Percentiles rank a stretch among this genome's conserved stretches.
phyloP scores from a whole-genome alignment of 2,113 vertebrate species.

The Prolemur simus region DNA sequence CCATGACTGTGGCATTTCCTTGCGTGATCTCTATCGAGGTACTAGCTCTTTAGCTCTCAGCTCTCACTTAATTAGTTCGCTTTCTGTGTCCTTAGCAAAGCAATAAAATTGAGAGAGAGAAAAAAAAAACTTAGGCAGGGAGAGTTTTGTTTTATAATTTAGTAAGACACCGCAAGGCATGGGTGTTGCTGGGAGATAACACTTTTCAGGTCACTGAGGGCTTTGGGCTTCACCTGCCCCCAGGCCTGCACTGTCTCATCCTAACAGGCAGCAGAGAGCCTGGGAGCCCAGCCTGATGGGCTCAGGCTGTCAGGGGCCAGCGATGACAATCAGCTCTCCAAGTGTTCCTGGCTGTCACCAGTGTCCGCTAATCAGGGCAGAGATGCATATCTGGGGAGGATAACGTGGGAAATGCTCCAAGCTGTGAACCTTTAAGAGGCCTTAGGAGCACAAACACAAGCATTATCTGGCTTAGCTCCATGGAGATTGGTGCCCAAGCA shows the following conservation, averaged over 20 bases:
- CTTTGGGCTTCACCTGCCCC: conserved; percentile 49
- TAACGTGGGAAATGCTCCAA: background rate
- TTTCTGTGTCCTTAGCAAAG: conserved; percentile 75
- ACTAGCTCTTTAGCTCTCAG: conserved; percentile 56
- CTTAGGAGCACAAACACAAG: background rate
- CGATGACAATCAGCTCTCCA: background rate
- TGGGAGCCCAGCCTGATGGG: conserved; percentile 21
- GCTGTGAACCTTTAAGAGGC: background rate
- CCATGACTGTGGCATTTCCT: conserved; percentile 54
- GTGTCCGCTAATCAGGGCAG: conserved; percentile 7
- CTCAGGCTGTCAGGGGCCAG: conserved; percentile 5
- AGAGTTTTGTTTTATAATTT: conserved; percentile 64
- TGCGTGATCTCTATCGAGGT: background rate
- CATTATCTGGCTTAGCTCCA: background rate
- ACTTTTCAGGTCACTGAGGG: conserved; percentile 62
- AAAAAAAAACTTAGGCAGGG: background rate
- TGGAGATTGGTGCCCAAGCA: rapidly evolving
- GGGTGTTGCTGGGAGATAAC: conserved; percentile 76
- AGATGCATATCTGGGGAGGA: rapidly evolving
- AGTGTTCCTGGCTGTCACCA: background rate
- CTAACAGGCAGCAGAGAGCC: background rate
- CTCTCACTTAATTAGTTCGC: conserved; percentile 69
- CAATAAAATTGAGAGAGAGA: conserved; percentile 41
- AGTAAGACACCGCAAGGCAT: background rate
- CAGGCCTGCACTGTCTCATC: conserved; percentile 75